Conservation (phyloP, 2,797 vertebrate genomes). For the Caiman crocodilus region DNA sequence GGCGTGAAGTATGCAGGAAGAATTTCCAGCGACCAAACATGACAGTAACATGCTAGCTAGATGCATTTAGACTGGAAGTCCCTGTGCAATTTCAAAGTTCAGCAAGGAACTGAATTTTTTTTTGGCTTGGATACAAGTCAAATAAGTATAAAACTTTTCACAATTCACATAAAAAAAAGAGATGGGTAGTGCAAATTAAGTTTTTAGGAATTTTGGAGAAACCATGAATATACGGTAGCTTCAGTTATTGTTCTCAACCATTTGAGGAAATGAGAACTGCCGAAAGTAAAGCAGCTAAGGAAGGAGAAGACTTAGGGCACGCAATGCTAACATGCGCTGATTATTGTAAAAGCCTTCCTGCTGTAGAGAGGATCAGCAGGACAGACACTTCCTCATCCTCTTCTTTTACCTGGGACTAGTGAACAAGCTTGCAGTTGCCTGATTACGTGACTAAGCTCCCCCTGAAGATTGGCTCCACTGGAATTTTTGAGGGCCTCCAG, state of each 20-base stretch:
- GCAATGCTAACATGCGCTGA: neutral
- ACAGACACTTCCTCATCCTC: neutral
- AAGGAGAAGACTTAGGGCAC: neutral
- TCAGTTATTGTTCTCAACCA: neutral
- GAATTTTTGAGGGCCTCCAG: conserved; percentile 93
- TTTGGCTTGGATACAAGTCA: neutral
- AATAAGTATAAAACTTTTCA: neutral
- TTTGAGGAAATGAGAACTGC: neutral
- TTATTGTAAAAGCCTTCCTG: neutral
- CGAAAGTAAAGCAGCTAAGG: neutral
- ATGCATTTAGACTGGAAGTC: neutral
- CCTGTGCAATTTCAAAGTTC: neutral
- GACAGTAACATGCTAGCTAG: neutral
- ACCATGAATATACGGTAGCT: neutral
- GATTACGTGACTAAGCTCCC: conserved; percentile 96
- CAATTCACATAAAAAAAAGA: neutral
- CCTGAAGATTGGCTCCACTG: conserved; percentile 95
- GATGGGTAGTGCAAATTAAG: neutral
- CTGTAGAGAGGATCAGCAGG: neutral
- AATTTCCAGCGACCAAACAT: neutral
- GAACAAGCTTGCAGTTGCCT: conserved; percentile 97
- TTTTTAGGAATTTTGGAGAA: neutral
- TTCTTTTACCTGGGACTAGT: conserved; percentile 91
- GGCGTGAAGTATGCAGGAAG: neutral
- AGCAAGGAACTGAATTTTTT: neutral